Conservation (phyloP, 2,113 vertebrate species). For the Neofelis nebulosa region DNA sequence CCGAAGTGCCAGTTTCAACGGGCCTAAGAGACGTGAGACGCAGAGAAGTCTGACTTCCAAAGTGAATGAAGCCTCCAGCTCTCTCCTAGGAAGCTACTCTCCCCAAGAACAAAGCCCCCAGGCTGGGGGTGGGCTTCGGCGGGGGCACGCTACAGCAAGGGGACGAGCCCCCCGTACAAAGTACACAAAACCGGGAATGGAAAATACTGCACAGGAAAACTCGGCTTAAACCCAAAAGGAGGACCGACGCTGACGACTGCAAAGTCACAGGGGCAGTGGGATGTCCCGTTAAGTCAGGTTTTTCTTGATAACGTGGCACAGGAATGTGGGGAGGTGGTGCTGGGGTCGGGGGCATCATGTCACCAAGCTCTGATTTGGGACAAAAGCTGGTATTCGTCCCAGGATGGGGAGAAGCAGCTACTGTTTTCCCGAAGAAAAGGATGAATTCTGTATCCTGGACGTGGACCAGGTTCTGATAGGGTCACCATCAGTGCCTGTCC, state of each 20-base stretch:
- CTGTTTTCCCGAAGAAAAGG: too few species aligned
- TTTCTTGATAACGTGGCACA: background rate
- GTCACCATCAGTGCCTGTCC: background rate
- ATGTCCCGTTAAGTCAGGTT: accelerated
- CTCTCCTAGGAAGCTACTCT: background rate
- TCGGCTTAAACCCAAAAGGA: background rate
- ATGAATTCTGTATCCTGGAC: background rate
- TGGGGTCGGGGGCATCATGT: too few species aligned
- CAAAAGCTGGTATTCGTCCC: accelerated
- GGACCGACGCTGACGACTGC: accelerated
- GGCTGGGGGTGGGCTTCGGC: background rate
- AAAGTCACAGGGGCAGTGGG: too few species aligned
- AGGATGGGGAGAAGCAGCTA: background rate
- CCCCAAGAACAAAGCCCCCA: background rate
- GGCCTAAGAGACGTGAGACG: background rate
- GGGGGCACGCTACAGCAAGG: too few species aligned
- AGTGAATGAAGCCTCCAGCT: background rate
- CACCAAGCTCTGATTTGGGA: background rate
- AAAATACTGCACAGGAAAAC: background rate
- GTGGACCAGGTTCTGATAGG: background rate
- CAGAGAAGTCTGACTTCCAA: background rate
- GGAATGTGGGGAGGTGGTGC: accelerated
- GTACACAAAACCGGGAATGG: background rate
- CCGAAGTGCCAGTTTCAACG: conserved; percentile 35
- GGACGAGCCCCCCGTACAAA: background rate